phyloP scores from a whole-genome alignment of 2,113 vertebrate species.

The Myotis yumanensis region DNA sequence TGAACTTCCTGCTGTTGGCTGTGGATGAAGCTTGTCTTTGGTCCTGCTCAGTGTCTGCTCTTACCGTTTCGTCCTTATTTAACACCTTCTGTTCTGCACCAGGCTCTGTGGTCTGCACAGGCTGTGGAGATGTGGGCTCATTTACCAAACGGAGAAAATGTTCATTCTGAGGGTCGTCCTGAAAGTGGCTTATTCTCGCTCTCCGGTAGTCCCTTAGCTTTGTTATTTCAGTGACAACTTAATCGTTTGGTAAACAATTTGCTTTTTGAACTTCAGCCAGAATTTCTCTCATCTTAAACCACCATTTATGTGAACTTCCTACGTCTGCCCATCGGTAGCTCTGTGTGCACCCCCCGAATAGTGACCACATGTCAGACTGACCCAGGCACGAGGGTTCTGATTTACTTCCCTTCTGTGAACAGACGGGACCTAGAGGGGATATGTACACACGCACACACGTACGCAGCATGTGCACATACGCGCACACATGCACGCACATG shows the following conservation, averaged over 20 bases:
- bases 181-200: constrained; percentile 17
- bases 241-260: constrained; percentile 35
- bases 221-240: constrained; percentile 44
- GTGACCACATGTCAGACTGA: not conserved
- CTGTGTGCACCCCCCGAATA: not conserved
- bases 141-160: not conserved
- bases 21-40: constrained; percentile 27
- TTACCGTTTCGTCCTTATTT: constrained; percentile 20
- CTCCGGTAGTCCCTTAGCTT: constrained; percentile 11
- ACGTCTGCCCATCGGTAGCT: not conserved
- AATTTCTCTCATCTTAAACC: not conserved
- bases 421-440: not conserved
- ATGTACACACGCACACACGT: not conserved
- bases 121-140: constrained; percentile 54
- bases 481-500: too few relatives aligned
- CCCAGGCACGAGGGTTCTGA: constrained; percentile 28
- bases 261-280: constrained; percentile 55
- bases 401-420: constrained; percentile 47
- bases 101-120: not conserved
- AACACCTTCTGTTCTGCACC: constrained; percentile 20
- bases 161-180: not conserved
- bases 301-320: constrained; percentile 17
- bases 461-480: not conserved
- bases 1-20: constrained; percentile 61
- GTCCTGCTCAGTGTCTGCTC: not conserved